Base-by-base conservation (phyloP, 2,888 invertebrate species). In the Lordiphosa fenestrarum region DNA sequence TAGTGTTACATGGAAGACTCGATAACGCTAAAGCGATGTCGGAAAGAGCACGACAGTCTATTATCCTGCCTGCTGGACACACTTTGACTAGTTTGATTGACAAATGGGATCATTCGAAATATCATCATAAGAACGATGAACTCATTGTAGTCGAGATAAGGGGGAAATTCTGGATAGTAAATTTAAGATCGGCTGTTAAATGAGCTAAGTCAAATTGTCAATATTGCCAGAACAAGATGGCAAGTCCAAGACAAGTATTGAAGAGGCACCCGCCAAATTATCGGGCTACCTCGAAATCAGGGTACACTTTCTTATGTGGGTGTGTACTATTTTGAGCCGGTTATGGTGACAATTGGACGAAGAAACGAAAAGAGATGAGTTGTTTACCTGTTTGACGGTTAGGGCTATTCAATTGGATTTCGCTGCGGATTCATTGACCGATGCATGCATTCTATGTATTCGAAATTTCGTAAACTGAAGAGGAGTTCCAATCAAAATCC, bases 391-490 rank as follows among this genome's bases (percentile, higher is more conserved):
- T 4, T 23, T 23, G 23, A 23, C 23, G 23, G 23, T 23, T 5
- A 23, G 23, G 23, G 23, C 23, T 23, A 23, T 23, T 23, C 23
- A 23, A 4, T 23, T 23, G 23, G 23, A 23, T 4, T 23, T 23
- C 2, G 23, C 4, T 3, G 23, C 23, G 4, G 23, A 4, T 23
- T 23, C 4, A 5, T 23, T 4, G 23, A 23, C 4, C 23, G 23
- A 23, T 23, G 23, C 23, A 2, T 23, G 23, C 23, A 23, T 23
- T 23, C 4, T 23, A 23, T 23, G 23, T 4, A 23, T 71, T 3
- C 44, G 57, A 3, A 69, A 71, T 23, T 64, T 64, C 44, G 52
- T 66, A 2, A 41, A 41, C 6, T 10, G 53, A n/a, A 21, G 53
- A 38, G 48, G 53, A 4, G 12, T 35, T 7, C 51, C 56, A 9